Evolutionary conservation across 2,888 invertebrate species (phyloP), one percentile per base, ranked within the genome.

Genomic region (Allolobophora icterica): DNA sequence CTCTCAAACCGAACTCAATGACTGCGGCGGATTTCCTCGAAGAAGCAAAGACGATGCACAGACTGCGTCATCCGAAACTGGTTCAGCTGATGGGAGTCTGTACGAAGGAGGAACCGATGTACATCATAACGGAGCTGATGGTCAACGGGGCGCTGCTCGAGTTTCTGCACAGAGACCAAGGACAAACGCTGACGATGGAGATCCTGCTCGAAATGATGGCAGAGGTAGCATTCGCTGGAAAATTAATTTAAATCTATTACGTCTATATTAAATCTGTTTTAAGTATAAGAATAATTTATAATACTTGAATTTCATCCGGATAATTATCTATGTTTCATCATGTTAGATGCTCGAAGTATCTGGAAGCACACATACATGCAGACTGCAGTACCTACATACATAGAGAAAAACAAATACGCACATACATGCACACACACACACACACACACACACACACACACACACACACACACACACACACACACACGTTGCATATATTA

Each of bases 51-150:
- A 94, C 95, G 21, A 95, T 95, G 95, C 95, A 95, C 92, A 93
- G 93, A 91, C 92, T 95, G 89, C 93, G 95, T 8, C 95, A 95
- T 91, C 95, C 93, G 33, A 97, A 98, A 93, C 96, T 98, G 87
- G 98, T 99, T n/a, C 98, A 98, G 24, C 96, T 98, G 52, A 98
- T 98, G 96, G 98, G 98, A 0, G 98, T 98, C 24, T 99, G 98
- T 95, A 98, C 98, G 0, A 97, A 97, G 93, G 90, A 92, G 13
- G 98, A 98, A 94, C 98, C 98, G 2, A 97, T 98, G 91, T 98
- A 98, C 95, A 99, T 98, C 94, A 97, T 98, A 91, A 96, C 96
- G 0, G 98, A 99, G 95, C 98, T 98, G 95, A 99, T 99, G 99
- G 97, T 97, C 94, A 98, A 99, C 95, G 99, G 99, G 52, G 98